These are phyloP conservation scores for Drosophila colorata DNA, from an alignment of 2,888 invertebrate species.

Conservation along the genomic window DNA sequence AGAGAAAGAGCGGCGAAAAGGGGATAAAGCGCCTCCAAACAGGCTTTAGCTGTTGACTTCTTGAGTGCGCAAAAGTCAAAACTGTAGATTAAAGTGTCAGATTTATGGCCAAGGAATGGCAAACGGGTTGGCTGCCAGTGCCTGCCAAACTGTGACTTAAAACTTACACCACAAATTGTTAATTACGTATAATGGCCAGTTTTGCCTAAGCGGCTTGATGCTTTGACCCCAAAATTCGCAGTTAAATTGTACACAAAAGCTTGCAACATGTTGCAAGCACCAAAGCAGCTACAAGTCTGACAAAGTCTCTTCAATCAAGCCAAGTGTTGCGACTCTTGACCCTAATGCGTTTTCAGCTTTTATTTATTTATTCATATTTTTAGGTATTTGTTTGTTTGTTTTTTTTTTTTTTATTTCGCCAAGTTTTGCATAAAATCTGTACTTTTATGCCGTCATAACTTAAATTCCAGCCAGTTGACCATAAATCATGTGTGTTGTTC, in stretches of 20 bases:
- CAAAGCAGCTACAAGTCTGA: constrained; percentile 10
- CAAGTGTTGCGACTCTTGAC: constrained; percentile 46
- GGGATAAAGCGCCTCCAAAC: constrained; percentile 14
- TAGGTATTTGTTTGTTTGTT: background rate
- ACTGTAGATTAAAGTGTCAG: constrained; percentile 30
- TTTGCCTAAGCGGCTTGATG: constrained; percentile 27
- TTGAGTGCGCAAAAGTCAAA: constrained; percentile 24
- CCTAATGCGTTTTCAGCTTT: constrained; percentile 39
- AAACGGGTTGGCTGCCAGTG: constrained; percentile 38
- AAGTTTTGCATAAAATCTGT: constrained; percentile 34
- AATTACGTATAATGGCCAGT: constrained; percentile 46
- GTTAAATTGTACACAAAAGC: constrained; percentile 5
- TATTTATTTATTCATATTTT: constrained; percentile 23
- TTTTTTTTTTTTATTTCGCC: constrained; percentile 9
- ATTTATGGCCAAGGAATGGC: constrained; percentile 22
- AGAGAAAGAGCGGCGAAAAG: constrained; percentile 1
- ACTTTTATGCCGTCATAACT: constrained; percentile 59
- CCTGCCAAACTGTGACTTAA: constrained; percentile 35
- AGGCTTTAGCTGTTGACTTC: constrained; percentile 28
- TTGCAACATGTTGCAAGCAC: constrained; percentile 46
- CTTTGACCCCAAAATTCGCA: constrained; percentile 34
- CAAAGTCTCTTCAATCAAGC: constrained; percentile 50
- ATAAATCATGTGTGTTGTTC: constrained; percentile 46
- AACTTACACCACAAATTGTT: constrained; percentile 36
- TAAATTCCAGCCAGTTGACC: constrained; percentile 33